phyloP scores from a whole-genome alignment of 2,797 vertebrate genomes.

The Neopelma chrysocephalum region DNA sequence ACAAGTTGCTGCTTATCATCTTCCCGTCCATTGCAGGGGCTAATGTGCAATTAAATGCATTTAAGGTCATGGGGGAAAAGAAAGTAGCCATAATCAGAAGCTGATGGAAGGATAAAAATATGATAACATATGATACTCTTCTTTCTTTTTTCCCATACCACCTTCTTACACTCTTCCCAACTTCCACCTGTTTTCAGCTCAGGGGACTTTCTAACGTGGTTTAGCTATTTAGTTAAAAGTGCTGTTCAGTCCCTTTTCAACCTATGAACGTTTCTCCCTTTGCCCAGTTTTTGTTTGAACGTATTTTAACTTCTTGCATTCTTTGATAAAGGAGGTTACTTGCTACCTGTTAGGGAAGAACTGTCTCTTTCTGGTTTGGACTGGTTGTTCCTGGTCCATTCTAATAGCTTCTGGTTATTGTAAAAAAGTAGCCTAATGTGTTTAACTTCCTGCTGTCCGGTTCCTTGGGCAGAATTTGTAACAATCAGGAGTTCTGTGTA shows the following conservation, averaged over 20 bases:
- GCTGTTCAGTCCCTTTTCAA: background rate
- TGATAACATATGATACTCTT: background rate
- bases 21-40: background rate
- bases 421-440: background rate
- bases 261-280: background rate
- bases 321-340: background rate
- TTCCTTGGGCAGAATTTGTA: background rate
- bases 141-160: background rate
- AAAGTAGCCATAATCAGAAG: constrained; percentile 5
- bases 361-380: background rate
- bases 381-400: background rate
- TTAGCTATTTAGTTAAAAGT: background rate
- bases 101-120: constrained; percentile 1
- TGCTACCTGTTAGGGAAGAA: background rate
- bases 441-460: background rate
- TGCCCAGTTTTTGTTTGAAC: background rate
- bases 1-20: constrained; percentile 39
- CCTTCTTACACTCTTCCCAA: background rate
- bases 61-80: background rate
- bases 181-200: constrained; percentile 2
- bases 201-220: background rate
- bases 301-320: background rate
- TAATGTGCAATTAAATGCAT: constrained; percentile 52
- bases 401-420: background rate
- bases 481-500: background rate